Base-by-base conservation (phyloP, 1,140 invertebrate genomes). In the Vanessa tameamea region DNA sequence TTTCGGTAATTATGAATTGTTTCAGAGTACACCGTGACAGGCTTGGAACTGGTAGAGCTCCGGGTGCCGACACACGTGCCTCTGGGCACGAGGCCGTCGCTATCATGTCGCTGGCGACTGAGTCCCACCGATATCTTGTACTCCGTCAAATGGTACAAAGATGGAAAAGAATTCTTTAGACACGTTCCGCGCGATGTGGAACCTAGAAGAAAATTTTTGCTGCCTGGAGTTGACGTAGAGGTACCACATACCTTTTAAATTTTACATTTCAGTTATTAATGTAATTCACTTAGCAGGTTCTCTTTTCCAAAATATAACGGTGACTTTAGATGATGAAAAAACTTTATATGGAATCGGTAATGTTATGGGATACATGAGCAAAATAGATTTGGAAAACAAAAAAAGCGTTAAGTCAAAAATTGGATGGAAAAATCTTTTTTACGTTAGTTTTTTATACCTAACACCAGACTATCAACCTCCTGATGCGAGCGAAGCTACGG, bases 141-240 rank as follows among this genome's bases (percentile, higher is more conserved):
- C 91, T 97, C 96, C 2, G 96, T 97, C 77, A 97, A 97, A 90
- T 97, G 97, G 97, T 97, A 97, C 92, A 97, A 97, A 87, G 96
- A 97, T 85, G 96, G 96, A 47, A 95, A 96, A 83, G 97, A 98
- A 90, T 97, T 98, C 93, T 98, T 96, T 93, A 94, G 97, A 69
- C 97, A 95, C 87, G 94, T 97, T 59, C 96, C 96, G 7, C 93
- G 95, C 51, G 96, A 96, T 75, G 91, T 92, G 65, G 96, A 96
- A 51, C 95, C 96, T 0, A 94, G 94, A n/a, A 95, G 96, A 79
- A 95, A 95, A n/a, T 97, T 97, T 82, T 94, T 95, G 31, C 87
- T 96, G 64, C 94, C 95, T 6, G 97, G 96, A 69, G 96, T 98
- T 16, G 94, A 95, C 82, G 97, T 98, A 50, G 96, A 97, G 90